Evolutionary conservation across 2,888 invertebrate species (phyloP).

Genomic region (Pollenia griseotomentosa): DNA sequence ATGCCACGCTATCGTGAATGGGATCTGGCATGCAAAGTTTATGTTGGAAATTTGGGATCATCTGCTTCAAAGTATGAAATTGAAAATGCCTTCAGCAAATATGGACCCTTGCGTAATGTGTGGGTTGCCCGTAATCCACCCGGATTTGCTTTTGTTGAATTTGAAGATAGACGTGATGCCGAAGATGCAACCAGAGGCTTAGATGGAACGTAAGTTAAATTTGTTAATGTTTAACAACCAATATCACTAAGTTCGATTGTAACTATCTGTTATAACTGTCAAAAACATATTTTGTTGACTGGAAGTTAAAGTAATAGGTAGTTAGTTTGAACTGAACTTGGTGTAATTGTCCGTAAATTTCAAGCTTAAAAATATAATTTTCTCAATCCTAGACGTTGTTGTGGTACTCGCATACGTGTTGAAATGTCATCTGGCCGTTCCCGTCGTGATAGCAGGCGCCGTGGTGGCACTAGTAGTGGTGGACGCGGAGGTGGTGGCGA

Average conservation of each 20-base stretch:
- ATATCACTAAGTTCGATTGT: too few species aligned
- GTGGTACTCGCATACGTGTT: conserved; percentile 94
- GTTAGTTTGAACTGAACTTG: conserved; percentile 40
- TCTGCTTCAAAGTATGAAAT: conserved; percentile 94
- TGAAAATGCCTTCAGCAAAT: conserved; percentile 93
- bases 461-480: conserved; percentile 81
- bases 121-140: conserved; percentile 97
- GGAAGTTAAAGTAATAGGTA: conserved; percentile 49
- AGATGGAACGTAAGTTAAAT: conserved; percentile 90
- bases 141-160: conserved; percentile 94
- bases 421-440: conserved; percentile 97
- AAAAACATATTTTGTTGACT: too few species aligned
- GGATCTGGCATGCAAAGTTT: conserved; percentile 94
- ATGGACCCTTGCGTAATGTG: conserved; percentile 93
- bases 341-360: too few species aligned
- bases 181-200: conserved; percentile 92
- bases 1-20: conserved; percentile 88
- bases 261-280: too few species aligned
- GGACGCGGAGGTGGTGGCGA: conserved; percentile 79
- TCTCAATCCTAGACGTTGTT: conserved; percentile 88
- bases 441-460: conserved; percentile 88
- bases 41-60: conserved; percentile 94
- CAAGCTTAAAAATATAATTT: neutral
- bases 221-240: too few species aligned
- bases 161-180: conserved; percentile 93